Evolutionary conservation across 2,888 invertebrate species (phyloP), one percentile per base, ranked within the genome.

Genomic region (Abrostola triplasia): DNA sequence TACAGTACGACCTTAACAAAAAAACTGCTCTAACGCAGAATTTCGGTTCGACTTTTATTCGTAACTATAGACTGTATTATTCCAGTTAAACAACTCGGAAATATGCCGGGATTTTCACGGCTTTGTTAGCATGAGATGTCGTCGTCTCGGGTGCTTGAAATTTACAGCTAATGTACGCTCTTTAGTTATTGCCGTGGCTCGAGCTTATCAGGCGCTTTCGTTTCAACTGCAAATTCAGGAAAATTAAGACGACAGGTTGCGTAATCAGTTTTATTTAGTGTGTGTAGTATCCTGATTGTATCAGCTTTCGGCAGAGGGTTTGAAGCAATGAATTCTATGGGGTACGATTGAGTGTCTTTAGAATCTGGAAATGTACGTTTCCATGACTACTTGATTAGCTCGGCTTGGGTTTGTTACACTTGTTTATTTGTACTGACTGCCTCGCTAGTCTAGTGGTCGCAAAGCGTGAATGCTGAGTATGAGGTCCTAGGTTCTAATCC

Each of bases 31-130:
- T 37, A 6, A 79, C 75, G 72, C 80, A 76, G 85, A 85, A 84
- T 79, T 80, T 83, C 78, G 75, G 73, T 69, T 64, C 65, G 73
- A 82, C 77, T 83, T 84, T 86, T 84, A 82, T 87, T 82, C 77
- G 66, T 55, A 38, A 83, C 77, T 81, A 82, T 81, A 85, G 76
- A 75, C 79, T 72, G 78, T 83, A 84, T 85, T 83, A 83, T 83
- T 80, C 80, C 75, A 67, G 81, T 77, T 80, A 82, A 85, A 77
- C 74, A 73, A 76, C 58, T 79, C 77, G 82, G 80, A 84, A 85
- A 83, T 82, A 81, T 81, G 81, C 73, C 68, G 81, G 81, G 83
- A 79, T 84, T 82, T 81, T 78, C 79, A 67, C 82, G 78, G 81
- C 83, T 82, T 82, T 84, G 80, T 81, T 77, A 77, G 74, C 71